Evolutionary conservation across 2,797 vertebrate species (phyloP).

Genomic region (Pseudocheirus occidentalis): DNA sequence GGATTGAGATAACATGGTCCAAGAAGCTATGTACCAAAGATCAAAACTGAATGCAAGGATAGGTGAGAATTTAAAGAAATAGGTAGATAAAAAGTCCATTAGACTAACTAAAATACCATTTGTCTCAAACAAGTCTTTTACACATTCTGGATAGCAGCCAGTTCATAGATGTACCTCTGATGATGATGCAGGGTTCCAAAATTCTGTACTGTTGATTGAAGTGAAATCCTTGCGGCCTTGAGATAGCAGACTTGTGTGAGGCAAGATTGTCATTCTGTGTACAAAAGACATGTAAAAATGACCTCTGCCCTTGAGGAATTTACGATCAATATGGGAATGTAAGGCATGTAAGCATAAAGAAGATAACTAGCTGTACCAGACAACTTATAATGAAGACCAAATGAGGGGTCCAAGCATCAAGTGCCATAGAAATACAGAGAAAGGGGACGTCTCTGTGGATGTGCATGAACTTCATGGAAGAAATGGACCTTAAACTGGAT

Average conservation of each 20-base stretch:
- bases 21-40: slow-evolving; percentile 35
- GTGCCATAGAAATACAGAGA: neutral
- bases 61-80: slow-evolving; percentile 26
- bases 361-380: neutral
- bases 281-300: neutral
- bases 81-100: slow-evolving; percentile 57
- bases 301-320: neutral
- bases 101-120: slow-evolving; percentile 19
- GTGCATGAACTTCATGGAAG: neutral
- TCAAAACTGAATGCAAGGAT: slow-evolving; percentile 32
- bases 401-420: neutral
- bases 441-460: neutral
- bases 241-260: slow-evolving; percentile 22
- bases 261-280: slow-evolving; percentile 22
- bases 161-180: slow-evolving; percentile 61
- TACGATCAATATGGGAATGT: neutral
- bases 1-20: slow-evolving; percentile 32
- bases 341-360: neutral
- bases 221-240: slow-evolving; percentile 29
- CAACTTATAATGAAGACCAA: neutral
- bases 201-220: neutral
- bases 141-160: slow-evolving; percentile 32
- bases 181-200: slow-evolving; percentile 25
- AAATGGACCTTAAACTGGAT: neutral
- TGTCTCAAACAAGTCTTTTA: slow-evolving; percentile 52